Percentiles rank a stretch among this genome's conserved stretches.
These are phyloP conservation scores for Zalophus californianus DNA, from an alignment of 2,797 vertebrate genomes.

Conservation along the genomic window DNA sequence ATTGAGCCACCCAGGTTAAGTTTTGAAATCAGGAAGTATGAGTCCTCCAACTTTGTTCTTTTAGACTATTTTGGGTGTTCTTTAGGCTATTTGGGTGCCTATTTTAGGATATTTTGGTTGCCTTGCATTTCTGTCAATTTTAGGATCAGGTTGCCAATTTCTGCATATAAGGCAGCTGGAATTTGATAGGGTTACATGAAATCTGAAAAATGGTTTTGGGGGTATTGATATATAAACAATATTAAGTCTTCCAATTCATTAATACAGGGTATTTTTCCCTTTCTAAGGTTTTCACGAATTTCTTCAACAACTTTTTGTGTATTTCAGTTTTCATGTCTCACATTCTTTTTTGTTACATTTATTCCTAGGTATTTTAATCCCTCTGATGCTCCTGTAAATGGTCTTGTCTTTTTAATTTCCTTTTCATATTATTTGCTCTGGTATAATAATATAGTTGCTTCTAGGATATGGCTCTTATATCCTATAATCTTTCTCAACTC, in stretches of 20 bases:
- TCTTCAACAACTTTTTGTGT: neutral
- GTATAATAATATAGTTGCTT: neutral
- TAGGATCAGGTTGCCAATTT: neutral
- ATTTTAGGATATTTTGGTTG: neutral
- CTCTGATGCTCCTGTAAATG: neutral
- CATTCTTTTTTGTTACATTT: neutral
- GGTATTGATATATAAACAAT: neutral
- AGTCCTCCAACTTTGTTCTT: neutral
- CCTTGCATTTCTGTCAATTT: neutral
- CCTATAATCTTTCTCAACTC: neutral
- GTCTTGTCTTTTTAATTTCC: neutral
- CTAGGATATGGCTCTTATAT: neutral
- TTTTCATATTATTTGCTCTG: neutral
- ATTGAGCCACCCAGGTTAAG: neutral
- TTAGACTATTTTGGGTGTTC: neutral
- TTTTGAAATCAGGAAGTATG: neutral
- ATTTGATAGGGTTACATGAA: neutral
- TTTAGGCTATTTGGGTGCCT: no score
- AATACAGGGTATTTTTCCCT: neutral
- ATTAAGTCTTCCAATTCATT: neutral
- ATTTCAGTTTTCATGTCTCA: neutral
- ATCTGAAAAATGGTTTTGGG: neutral
- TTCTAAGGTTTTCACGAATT: neutral
- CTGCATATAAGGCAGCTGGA: neutral
- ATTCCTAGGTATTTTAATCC: neutral